These are phyloP conservation scores for Dryobota labecula DNA, from an alignment of 2,888 invertebrate species.

Conservation along the genomic window DNA sequence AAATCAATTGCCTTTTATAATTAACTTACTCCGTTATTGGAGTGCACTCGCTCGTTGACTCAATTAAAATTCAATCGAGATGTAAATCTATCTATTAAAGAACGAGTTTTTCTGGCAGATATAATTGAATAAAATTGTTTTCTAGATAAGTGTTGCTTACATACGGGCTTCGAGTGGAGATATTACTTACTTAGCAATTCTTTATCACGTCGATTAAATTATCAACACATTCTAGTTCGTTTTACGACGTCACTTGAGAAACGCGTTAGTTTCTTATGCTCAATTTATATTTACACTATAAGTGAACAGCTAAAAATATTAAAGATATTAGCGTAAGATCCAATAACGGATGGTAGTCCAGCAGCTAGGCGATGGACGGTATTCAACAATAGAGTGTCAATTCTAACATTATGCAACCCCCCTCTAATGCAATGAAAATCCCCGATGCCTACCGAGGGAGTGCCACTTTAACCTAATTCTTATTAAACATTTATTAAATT, in stretches of 20 bases:
- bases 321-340: constrained; percentile 22
- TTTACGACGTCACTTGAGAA: constrained; percentile 55
- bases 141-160: constrained; percentile 73
- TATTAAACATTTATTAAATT: constrained; percentile 90
- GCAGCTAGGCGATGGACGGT: constrained; percentile 19
- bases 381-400: constrained; percentile 74
- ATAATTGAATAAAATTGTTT: constrained; percentile 80
- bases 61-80: constrained; percentile 88
- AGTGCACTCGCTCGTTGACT: constrained; percentile 87
- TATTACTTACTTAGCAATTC: constrained; percentile 67
- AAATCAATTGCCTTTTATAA: constrained; percentile 90
- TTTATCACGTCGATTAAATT: constrained; percentile 66
- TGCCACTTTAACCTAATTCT: constrained; percentile 88
- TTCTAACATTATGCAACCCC: constrained; percentile 85
- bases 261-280: constrained; percentile 48
- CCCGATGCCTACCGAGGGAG: constrained; percentile 72
- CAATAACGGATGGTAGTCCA: constrained; percentile 29
- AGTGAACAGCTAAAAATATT: constrained; percentile 29
- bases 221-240: constrained; percentile 63
- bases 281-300: constrained; percentile 33
- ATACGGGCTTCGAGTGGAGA: constrained; percentile 62
- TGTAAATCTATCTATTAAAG: constrained; percentile 84
- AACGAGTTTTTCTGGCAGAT: constrained; percentile 83
- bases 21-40: constrained; percentile 88
- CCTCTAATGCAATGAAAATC: constrained; percentile 83